Evolutionary conservation across 1,140 invertebrate species (phyloP).

Genomic region (Chrysomallon squamiferum): DNA sequence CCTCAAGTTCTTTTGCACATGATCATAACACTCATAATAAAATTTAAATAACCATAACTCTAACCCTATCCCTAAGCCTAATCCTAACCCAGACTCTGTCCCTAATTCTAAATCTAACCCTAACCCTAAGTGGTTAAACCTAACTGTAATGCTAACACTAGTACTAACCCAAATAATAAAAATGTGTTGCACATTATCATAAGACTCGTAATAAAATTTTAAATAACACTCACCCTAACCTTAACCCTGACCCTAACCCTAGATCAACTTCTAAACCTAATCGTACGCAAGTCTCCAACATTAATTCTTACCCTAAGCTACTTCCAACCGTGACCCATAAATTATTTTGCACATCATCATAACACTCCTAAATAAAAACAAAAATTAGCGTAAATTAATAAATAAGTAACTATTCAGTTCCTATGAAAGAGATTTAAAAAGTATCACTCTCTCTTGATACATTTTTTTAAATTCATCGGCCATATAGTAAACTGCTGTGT

Average conservation of each 20-base stretch:
- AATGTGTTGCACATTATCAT: background rate
- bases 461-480: conserved; percentile 67
- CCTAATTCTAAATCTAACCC: background rate
- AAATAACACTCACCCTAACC: background rate
- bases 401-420: no score
- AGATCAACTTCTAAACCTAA: background rate
- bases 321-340: no score
- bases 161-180: background rate
- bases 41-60: no score
- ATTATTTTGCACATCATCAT: no score
- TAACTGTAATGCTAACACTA: background rate
- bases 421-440: conserved; percentile 36
- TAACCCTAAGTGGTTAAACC: no score
- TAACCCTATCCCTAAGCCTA: background rate
- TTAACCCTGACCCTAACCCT: background rate
- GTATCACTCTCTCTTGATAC: conserved; percentile 60
- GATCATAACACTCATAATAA: no score
- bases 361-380: background rate
- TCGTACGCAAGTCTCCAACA: background rate
- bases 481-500: conserved; percentile 67
- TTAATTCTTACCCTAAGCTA: no score
- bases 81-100: background rate
- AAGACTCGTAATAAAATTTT: background rate
- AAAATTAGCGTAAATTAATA: no score
- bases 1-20: no score